Percentiles rank a stretch among this genome's conserved stretches.
Evolutionary conservation across 37 sponge, comb jelly and placozoan genomes (phyloP).

Genomic region (Halichondria panicea): DNA sequence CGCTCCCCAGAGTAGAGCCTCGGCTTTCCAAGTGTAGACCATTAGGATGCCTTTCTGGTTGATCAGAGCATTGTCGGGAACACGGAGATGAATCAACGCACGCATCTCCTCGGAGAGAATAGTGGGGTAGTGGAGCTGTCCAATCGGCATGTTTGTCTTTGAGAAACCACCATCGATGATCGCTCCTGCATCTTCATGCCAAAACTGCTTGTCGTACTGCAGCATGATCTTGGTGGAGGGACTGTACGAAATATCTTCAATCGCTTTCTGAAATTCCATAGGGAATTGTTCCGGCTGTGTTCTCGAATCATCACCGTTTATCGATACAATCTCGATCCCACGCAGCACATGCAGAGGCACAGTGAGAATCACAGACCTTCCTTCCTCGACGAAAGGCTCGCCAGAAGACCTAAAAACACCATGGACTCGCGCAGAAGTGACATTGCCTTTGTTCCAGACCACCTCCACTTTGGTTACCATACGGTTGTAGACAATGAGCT

Average conservation of each 20-base stretch:
- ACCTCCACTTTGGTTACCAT: constrained; percentile 22
- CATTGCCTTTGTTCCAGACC: not conserved
- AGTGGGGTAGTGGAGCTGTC: constrained; percentile 58
- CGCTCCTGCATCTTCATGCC: constrained; percentile 27
- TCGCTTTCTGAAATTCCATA: constrained; percentile 11
- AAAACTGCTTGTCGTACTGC: constrained; percentile 44
- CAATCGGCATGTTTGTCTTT: constrained; percentile 47
- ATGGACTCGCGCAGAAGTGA: not conserved
- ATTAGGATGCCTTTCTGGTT: constrained; percentile 43
- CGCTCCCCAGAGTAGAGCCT: constrained; percentile 61
- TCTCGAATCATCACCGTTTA: too few relatives aligned
- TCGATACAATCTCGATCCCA: constrained; percentile 21
- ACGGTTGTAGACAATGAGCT: constrained; percentile 4
- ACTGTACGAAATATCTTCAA: constrained; percentile 25
- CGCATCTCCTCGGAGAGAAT: not conserved
- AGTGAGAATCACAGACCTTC: constrained; percentile 58
- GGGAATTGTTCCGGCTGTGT: not conserved
- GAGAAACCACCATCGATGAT: constrained; percentile 50
- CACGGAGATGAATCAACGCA: too few relatives aligned
- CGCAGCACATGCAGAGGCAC: constrained; percentile 46
- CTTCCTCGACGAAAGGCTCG: not conserved
- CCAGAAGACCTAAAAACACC: not conserved
- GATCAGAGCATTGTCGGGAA: not conserved
- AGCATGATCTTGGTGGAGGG: constrained; percentile 63
- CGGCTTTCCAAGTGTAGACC: constrained; percentile 60